A percentile compares a stretch with the other conserved stretches of the same genome.
These are phyloP conservation scores for Petrocephalus sullivani DNA, from an alignment of 2,797 vertebrate genomes.

Conservation along the genomic window DNA sequence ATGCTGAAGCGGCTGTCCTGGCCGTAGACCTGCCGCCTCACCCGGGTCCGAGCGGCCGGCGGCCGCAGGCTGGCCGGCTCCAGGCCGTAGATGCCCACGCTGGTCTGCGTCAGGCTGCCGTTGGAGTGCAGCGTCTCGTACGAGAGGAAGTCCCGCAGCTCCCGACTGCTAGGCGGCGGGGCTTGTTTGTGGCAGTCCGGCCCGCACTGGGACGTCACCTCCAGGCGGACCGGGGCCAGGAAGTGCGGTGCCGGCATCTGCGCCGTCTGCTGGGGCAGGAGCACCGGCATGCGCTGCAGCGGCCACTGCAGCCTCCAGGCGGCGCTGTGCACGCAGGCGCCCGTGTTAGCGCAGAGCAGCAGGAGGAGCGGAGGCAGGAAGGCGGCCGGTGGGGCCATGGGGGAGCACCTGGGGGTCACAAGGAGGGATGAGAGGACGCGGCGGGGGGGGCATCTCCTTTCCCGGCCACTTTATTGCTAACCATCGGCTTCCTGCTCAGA, in stretches of 20 bases:
- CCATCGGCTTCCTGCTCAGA: neutral
- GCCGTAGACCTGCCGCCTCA: constrained; percentile 89
- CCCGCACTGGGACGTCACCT: constrained; percentile 79
- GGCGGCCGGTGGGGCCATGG: constrained; percentile 53
- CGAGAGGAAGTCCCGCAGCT: constrained; percentile 74
- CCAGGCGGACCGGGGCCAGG: constrained; percentile 68
- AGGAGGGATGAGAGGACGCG: constrained; percentile 29
- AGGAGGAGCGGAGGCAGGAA: constrained; percentile 51
- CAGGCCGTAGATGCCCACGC: constrained; percentile 81
- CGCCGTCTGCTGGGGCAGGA: constrained; percentile 76
- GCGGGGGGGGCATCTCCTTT: neutral
- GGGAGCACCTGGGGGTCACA: constrained; percentile 50
- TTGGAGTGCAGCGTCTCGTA: constrained; percentile 86
- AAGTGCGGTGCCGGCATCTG: constrained; percentile 72
- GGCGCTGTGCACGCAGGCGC: constrained; percentile 41
- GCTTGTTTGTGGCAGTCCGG: constrained; percentile 81
- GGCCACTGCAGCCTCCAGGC: constrained; percentile 77
- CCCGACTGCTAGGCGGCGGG: constrained; percentile 73
- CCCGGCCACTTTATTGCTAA: neutral
- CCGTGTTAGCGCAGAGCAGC: constrained; percentile 55
- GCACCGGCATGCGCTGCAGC: constrained; percentile 77
- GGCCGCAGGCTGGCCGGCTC: constrained; percentile 26
- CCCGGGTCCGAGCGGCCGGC: constrained; percentile 38
- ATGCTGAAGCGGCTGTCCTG: constrained; percentile 91
- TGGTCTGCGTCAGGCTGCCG: constrained; percentile 80